Base-by-base conservation (phyloP, 2,888 invertebrate genomes). In the Creontiades dilutus region DNA sequence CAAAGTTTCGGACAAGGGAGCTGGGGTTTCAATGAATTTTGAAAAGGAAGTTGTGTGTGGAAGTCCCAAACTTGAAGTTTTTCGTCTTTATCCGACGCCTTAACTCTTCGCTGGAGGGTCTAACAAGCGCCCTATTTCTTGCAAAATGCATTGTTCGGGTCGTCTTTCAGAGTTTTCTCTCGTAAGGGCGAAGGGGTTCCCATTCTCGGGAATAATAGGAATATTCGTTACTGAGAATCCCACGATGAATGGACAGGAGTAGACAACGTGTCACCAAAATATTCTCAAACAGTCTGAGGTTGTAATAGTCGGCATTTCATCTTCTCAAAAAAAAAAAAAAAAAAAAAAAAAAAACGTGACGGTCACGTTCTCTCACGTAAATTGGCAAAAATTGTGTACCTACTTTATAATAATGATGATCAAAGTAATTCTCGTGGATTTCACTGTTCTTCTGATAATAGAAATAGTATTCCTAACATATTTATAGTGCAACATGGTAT, bases 1-100 rank as follows among this genome's bases (percentile, higher is more conserved):
- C 19, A 78, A 78, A 78, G 23, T 16, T 78, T 37, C 78, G 78
- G 68, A 68, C 68, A 68, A 78, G 78, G 78, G 78, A 46, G 37
- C 78, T 37, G 78, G 11, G 78, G 37, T 78, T 78, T 78, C 78
- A 78, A 78, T 78, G 78, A 78, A 78, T n/a, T 78, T 78, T 78
- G 46, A 78, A 78, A 78, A 78, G 78, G 78, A 47, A 78, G 78
- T 78, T 46, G 78, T 78, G 78, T 46, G n/a, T 78, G 78, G 37
- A 78, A 46, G 47, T 47, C 47, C 46, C 78, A 68, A 68, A 68
- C 68, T 68, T 23, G 23, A 19, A 68, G 68, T 78, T 78, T 47
- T 46, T 78, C 78, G 46, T 78, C 47, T 78, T 47, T 46, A 46
- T 78, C 78, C 78, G 11, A 76, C 28, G n/a, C 46, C 47, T 37